These are phyloP conservation scores for Metopolophium dirhodum DNA, from an alignment of 1,140 invertebrate species.

Conservation along the genomic window DNA sequence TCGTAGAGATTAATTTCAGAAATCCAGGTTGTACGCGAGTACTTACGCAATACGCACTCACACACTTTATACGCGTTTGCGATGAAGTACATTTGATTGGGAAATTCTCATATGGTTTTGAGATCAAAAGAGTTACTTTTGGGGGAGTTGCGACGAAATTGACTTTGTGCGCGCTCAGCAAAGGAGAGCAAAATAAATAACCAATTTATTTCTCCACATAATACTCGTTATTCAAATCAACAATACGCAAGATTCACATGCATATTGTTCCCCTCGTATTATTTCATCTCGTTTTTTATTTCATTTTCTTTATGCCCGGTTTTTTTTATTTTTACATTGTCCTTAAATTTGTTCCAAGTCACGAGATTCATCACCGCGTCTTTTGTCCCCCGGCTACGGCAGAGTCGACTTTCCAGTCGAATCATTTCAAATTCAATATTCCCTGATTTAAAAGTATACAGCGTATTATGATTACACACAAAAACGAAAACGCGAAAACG, in stretches of 20 bases:
- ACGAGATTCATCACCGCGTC: constrained; percentile 51
- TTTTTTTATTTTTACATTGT: constrained; percentile 53
- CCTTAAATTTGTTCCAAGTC: constrained; percentile 57
- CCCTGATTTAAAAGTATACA: constrained; percentile 54
- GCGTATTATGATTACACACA: constrained; percentile 22
- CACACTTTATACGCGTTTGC: background rate
- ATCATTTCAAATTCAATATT: constrained; percentile 57
- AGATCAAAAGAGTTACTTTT: constrained; percentile 53
- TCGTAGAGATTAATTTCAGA: background rate
- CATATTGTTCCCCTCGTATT: constrained; percentile 50
- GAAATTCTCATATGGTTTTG: constrained; percentile 43
- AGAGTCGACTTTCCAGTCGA: constrained; percentile 54
- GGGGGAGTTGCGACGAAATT: constrained; percentile 36
- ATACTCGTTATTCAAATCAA: constrained; percentile 57
- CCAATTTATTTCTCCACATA: constrained; percentile 53
- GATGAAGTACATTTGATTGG: constrained; percentile 28
- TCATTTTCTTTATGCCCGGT: constrained; percentile 48
- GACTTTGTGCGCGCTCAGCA: constrained; percentile 51
- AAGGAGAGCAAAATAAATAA: constrained; percentile 55
- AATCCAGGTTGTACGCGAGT: background rate
- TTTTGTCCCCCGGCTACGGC: constrained; percentile 40
- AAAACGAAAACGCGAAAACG: constrained; percentile 42
- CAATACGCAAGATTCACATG: constrained; percentile 54
- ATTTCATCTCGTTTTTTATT: constrained; percentile 50
- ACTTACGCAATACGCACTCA: background rate